These are phyloP conservation scores for Lordiphosa clarofinis DNA, from an alignment of 1,140 invertebrate species.

Conservation along the genomic window DNA sequence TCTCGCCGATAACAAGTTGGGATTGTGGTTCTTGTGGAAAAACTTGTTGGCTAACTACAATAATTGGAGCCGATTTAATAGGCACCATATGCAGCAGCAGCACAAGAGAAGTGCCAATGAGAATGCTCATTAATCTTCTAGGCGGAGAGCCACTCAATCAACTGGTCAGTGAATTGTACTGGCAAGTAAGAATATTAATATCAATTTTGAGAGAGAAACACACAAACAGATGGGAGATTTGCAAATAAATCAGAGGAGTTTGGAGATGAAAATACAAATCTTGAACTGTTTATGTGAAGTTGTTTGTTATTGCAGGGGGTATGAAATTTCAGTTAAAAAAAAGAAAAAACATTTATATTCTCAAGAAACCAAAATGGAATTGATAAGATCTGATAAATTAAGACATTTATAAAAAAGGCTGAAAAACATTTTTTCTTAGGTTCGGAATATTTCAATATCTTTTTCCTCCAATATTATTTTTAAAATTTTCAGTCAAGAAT, in stretches of 20 bases:
- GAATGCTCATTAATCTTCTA: conserved; percentile 40
- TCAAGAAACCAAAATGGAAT: too few relatives aligned
- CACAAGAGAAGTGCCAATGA: conserved; percentile 23
- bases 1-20: conserved; percentile 47
- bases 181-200: conserved; percentile 17
- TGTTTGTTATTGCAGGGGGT: too few relatives aligned
- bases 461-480: too few relatives aligned
- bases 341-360: too few relatives aligned
- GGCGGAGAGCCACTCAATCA: conserved; percentile 44
- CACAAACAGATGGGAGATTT: background rate
- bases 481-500: too few relatives aligned
- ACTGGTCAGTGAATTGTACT: conserved; percentile 22
- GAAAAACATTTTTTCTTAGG: too few relatives aligned
- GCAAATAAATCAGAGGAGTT: conserved; percentile 12
- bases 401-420: too few relatives aligned
- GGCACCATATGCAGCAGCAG: conserved; percentile 21
- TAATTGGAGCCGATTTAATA: conserved; percentile 44
- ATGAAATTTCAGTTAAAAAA: too few relatives aligned
- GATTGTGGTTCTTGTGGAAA: conserved; percentile 9
- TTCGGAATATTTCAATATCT: too few relatives aligned
- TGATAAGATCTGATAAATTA: too few relatives aligned
- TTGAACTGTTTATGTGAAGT: too few relatives aligned
- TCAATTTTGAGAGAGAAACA: background rate
- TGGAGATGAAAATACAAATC: too few relatives aligned
- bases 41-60: conserved; percentile 24